Evolutionary conservation across 2,888 invertebrate genomes (phyloP).

Genomic region (Scaptomyza reducta): DNA sequence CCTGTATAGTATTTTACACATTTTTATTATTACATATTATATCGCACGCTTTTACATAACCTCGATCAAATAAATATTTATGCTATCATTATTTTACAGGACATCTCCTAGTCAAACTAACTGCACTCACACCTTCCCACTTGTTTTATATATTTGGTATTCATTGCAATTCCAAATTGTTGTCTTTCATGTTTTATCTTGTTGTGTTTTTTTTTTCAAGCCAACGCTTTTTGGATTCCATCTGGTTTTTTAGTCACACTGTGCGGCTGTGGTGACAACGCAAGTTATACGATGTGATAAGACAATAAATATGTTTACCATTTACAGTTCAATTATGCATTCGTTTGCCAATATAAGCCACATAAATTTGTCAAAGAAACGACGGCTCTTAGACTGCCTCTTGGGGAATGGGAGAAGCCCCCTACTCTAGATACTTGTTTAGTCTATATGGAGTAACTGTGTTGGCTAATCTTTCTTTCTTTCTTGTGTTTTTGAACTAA

Average conservation of each 20-base stretch:
- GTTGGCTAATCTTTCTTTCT: constrained; percentile 34
- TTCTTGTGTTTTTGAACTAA: constrained; percentile 3
- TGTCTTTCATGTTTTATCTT: constrained; percentile 44
- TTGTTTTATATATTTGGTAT: constrained; percentile 54
- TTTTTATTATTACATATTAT: neutral
- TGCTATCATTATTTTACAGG: constrained; percentile 4
- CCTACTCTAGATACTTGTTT: neutral
- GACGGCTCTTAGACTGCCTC: constrained; percentile 16
- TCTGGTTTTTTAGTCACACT: constrained; percentile 37
- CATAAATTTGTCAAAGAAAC: constrained; percentile 62
- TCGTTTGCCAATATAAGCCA: constrained; percentile 57
- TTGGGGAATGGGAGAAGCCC: neutral
- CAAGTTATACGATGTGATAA: constrained; percentile 84
- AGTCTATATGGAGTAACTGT: constrained; percentile 14
- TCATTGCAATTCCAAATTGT: constrained; percentile 56
- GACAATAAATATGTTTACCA: constrained; percentile 82
- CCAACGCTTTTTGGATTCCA: constrained; percentile 44
- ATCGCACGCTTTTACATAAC: neutral
- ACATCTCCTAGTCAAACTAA: neutral
- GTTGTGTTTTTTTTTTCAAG: constrained; percentile 17
- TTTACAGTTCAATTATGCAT: constrained; percentile 79
- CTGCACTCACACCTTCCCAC: neutral
- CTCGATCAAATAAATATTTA: too few relatives aligned
- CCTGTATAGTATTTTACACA: too few relatives aligned
- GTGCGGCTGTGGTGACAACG: constrained; percentile 78